phyloP scores from a whole-genome alignment of 2,113 vertebrate species.

The zebrafish (Danio rerio) region GRCz12tu NC_133200.1:31944001-31944500 shows the following conservation, averaged over 20 bases:
- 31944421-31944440: neutral
- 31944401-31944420: neutral
- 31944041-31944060: neutral
- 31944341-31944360: neutral
- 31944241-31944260: neutral
- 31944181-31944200: neutral
- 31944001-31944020: slow-evolving; percentile 9
- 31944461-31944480: neutral
- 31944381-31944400: neutral
- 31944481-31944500: neutral
- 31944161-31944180: neutral
- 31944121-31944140: neutral
- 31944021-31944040: neutral
- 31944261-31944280: neutral
- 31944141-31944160: neutral
- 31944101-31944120: slow-evolving; percentile 6
- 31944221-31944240: neutral
- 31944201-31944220: neutral
- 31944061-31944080: slow-evolving; percentile 24
- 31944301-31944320: slow-evolving; percentile 3
- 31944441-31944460: slow-evolving; percentile 7
- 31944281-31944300: neutral
- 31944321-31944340: neutral
- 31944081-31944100: neutral
- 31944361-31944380: neutral